A percentile compares a stretch with the other conserved stretches of the same genome.
phyloP scores from a whole-genome alignment of 2,797 vertebrate species.

The Hozukius guyotensis region DNA sequence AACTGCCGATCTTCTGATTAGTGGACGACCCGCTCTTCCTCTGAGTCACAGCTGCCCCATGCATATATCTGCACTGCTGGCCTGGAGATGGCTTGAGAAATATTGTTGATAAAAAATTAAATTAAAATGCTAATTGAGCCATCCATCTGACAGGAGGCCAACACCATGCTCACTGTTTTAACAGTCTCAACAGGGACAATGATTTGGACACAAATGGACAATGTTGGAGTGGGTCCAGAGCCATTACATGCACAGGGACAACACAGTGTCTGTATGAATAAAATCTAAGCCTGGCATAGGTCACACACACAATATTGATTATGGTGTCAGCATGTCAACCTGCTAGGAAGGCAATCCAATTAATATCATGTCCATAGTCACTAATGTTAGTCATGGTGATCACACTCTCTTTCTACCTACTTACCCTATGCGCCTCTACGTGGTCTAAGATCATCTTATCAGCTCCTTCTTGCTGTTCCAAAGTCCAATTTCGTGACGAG shows the following conservation, averaged over 20 bases:
- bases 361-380: not conserved
- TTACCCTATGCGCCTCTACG: no score
- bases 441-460: no score
- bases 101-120: slow-evolving; percentile 10
- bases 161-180: not conserved
- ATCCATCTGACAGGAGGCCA: slow-evolving; percentile 15
- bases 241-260: not conserved
- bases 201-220: slow-evolving; percentile 22
- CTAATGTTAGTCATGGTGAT: not conserved
- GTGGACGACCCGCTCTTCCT: no score
- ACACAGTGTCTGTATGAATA: slow-evolving; percentile 9
- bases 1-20: no score
- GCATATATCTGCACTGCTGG: not conserved
- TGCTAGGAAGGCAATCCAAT: slow-evolving; percentile 2
- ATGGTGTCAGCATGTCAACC: slow-evolving; percentile 11
- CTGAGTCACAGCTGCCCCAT: not conserved
- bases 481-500: no score
- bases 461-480: no score
- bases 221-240: not conserved
- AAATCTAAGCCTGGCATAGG: slow-evolving; percentile 6
- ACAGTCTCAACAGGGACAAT: slow-evolving; percentile 4
- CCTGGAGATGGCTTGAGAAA: not conserved
- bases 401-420: not conserved
- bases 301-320: slow-evolving; percentile 23
- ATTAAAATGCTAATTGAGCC: slow-evolving; percentile 32